These are phyloP conservation scores for Bubo blakistoni DNA, from an alignment of 2,113 vertebrate species.

Conservation along the genomic window DNA sequence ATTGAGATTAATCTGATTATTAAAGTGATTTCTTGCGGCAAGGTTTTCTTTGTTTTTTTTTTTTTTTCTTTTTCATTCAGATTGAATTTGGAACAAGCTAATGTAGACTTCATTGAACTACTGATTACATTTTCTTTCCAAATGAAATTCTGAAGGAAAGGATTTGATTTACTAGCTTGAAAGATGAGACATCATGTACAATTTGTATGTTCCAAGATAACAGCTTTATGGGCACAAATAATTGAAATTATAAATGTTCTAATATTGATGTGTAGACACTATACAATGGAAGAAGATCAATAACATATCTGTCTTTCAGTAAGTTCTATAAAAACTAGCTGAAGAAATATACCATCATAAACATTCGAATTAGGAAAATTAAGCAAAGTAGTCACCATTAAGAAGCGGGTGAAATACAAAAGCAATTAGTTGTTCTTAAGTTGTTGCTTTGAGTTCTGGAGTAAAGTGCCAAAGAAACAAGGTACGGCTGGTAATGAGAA, in stretches of 20 bases:
- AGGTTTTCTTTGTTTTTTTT: neutral
- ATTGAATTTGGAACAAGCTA: constrained; percentile 24
- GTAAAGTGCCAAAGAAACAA: neutral
- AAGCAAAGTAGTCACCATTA: neutral
- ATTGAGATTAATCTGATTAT: neutral
- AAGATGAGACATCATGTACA: neutral
- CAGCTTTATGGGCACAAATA: neutral
- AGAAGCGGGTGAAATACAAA: neutral
- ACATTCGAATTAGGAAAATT: neutral
- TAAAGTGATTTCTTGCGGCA: neutral
- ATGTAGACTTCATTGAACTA: constrained; percentile 14
- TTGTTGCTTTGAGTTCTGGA: neutral
- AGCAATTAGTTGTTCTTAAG: neutral
- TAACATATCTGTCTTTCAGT: neutral
- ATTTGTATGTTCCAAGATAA: neutral
- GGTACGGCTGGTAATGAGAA: neutral
- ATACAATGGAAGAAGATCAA: neutral
- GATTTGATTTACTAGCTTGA: constrained; percentile 24
- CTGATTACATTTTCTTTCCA: neutral
- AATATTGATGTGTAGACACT: neutral
- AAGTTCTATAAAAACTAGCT: neutral
- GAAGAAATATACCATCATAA: neutral
- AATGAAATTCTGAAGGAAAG: constrained; percentile 24
- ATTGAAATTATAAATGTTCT: neutral
- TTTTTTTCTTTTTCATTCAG: neutral